These are phyloP conservation scores for Plecotus auritus DNA, from an alignment of 2,113 vertebrate species.

Conservation along the genomic window DNA sequence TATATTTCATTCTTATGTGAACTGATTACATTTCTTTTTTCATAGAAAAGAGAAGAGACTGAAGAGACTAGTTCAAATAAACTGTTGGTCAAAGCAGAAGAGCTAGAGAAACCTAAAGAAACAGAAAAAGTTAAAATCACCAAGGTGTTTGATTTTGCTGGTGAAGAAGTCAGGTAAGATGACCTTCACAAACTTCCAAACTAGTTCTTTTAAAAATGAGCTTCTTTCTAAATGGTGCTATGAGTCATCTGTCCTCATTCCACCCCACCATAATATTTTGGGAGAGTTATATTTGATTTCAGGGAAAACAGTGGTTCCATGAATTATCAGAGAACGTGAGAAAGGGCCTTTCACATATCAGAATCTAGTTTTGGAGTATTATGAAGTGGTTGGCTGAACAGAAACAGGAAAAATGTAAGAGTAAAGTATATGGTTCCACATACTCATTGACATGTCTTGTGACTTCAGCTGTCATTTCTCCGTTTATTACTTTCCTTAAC, in stretches of 20 bases:
- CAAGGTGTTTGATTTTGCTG: slow-evolving; percentile 95
- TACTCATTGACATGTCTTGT: not conserved
- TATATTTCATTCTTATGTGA: not conserved
- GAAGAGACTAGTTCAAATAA: slow-evolving; percentile 68
- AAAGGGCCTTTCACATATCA: not conserved
- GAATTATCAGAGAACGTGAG: not conserved
- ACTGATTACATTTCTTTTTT: slow-evolving; percentile 54
- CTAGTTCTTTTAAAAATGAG: not conserved
- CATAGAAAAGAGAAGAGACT: slow-evolving; percentile 76
- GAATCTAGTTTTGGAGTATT: not conserved
- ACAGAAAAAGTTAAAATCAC: slow-evolving; percentile 90
- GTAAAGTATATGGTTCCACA: not conserved
- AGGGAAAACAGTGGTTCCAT: not conserved
- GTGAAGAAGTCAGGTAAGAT: slow-evolving; percentile 93
- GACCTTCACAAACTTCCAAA: not conserved
- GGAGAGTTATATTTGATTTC: not conserved
- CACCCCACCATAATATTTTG: not conserved
- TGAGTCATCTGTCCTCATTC: not conserved
- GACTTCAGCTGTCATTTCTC: not conserved
- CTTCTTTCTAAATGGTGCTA: not conserved
- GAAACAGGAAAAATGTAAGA: not conserved
- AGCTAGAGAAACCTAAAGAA: slow-evolving; percentile 78
- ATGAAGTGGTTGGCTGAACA: not conserved
- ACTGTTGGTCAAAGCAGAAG: slow-evolving; percentile 64
- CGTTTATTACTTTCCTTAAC: not conserved